phyloP scores from a whole-genome alignment of 2,797 vertebrate species.

The Huso huso region DNA sequence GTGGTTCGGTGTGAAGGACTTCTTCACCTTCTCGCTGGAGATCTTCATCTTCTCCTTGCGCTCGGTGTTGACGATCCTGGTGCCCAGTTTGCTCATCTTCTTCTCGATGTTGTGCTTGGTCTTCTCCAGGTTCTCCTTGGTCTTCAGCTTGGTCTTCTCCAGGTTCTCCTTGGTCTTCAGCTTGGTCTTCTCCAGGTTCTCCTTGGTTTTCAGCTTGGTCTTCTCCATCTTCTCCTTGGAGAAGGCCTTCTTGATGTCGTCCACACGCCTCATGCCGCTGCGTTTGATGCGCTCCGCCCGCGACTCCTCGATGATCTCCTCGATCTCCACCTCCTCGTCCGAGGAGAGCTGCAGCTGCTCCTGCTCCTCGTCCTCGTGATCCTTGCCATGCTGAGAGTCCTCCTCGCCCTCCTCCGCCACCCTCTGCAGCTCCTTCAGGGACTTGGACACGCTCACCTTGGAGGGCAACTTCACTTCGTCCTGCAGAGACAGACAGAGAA shows the following conservation, averaged over 20 bases:
- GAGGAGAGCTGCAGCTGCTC: conserved; percentile 61
- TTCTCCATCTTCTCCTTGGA: conserved; percentile 96
- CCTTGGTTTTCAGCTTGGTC: conserved; percentile 81
- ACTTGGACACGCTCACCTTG: conserved; percentile 81
- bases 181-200: conserved; percentile 84
- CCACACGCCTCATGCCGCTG: conserved; percentile 78
- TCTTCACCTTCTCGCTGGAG: conserved; percentile 84
- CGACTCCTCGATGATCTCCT: conserved; percentile 87
- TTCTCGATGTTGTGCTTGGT: conserved; percentile 35
- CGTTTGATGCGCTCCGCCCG: conserved; percentile 84
- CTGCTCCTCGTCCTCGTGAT: conserved; percentile 62
- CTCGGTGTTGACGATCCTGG: conserved; percentile 77
- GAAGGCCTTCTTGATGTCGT: conserved; percentile 93
- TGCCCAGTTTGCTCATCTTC: conserved; percentile 87
- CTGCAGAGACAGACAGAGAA: conserved; percentile 43
- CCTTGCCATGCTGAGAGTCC: conserved; percentile 36
- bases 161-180: conserved; percentile 85
- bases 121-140: no score
- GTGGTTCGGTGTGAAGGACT: conserved; percentile 86
- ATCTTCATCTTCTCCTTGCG: conserved; percentile 81
- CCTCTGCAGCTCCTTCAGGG: conserved; percentile 59
- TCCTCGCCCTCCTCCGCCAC: conserved; percentile 64
- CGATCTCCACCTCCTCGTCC: conserved; percentile 88
- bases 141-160: conserved; percentile 77
- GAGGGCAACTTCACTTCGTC: conserved; percentile 84